Evolutionary conservation across 2,797 vertebrate genomes (phyloP).

Genomic region (Poecilia wingei): DNA sequence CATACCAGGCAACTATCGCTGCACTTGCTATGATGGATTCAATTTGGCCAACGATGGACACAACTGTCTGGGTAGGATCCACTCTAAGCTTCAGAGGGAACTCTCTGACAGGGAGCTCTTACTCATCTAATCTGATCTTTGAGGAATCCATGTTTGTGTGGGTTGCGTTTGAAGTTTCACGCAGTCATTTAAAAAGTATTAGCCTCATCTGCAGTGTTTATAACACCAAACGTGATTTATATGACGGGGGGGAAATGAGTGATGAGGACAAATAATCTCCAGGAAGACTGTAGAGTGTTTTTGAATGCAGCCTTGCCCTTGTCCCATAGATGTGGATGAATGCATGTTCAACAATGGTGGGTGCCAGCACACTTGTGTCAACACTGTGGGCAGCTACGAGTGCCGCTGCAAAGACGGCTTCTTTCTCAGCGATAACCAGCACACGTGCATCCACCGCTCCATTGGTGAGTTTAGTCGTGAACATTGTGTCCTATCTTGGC

Average conservation of each 20-base stretch:
- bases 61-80: slow-evolving; percentile 93
- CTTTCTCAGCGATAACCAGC: slow-evolving; percentile 98
- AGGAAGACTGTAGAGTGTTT: slow-evolving; percentile 33
- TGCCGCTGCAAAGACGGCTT: slow-evolving; percentile 95
- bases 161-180: slow-evolving; percentile 32
- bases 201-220: slow-evolving; percentile 28
- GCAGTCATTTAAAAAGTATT: slow-evolving; percentile 28
- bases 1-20: slow-evolving; percentile 97
- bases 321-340: slow-evolving; percentile 89
- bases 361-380: slow-evolving; percentile 95
- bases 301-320: slow-evolving; percentile 22
- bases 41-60: slow-evolving; percentile 95
- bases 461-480: slow-evolving; percentile 84
- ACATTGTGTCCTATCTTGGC: not conserved
- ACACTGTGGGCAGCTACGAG: slow-evolving; percentile 95
- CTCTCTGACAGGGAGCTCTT: slow-evolving; percentile 11
- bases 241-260: slow-evolving; percentile 5
- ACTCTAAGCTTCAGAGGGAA: slow-evolving; percentile 9
- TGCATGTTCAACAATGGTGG: slow-evolving; percentile 95
- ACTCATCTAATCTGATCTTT: slow-evolving; percentile 23
- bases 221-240: slow-evolving; percentile 20
- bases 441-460: slow-evolving; percentile 96
- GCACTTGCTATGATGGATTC: slow-evolving; percentile 96
- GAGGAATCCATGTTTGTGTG: slow-evolving; percentile 43
- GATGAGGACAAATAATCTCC: slow-evolving; percentile 15